Base-by-base conservation (phyloP, 2,797 vertebrate genomes). In the Centropyge bicolor region DNA sequence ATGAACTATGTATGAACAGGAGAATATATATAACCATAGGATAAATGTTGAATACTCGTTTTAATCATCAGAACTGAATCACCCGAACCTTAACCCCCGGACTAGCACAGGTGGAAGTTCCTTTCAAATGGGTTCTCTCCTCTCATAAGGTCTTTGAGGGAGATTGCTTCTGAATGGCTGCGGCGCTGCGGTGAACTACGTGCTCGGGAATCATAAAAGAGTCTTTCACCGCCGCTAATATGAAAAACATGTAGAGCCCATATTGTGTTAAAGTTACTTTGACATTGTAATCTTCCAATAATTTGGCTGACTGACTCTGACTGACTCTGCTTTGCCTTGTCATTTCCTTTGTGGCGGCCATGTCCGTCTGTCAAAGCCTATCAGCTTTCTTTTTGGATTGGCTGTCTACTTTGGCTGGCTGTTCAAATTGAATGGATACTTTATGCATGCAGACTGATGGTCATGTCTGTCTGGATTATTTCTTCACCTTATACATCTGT, bases 201-300 rank as follows among this genome's bases (percentile, higher is more conserved):
- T 70, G 68, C 54, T 70, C 1, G 1, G 71, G 40, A 83, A 70
- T 78, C 78, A 60, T 59, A 66, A 78, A 67, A 66, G 22, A 57
- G 49, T 45, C 57, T 74, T 80, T 67, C 20, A 81, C 60, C 69
- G 22, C 17, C 54, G 16, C 65, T 66, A 74, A 76, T 35, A 81
- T 76, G 72, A 84, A 84, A 70, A 81, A 71, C 67, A 83, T 56
- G 70, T 72, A 67, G 51, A 80, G 74, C 63, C 62, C 41, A 60
- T 78, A 76, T 85, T 88, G 82, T 82, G 61, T 82, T 73, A 76
- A 87, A 85, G 64, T 65, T 70, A 70, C 66, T 78, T 74, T 88
- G 82, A 85, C 49, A 70, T 78, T 86, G 64, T 83, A 89, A 87
- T 90, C 84, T 87, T 86, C 48, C 82, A 90, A 87, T 92, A 91